These are phyloP conservation scores for Aphis gossypii DNA, from an alignment of 1,140 invertebrate genomes.

Conservation along the genomic window DNA sequence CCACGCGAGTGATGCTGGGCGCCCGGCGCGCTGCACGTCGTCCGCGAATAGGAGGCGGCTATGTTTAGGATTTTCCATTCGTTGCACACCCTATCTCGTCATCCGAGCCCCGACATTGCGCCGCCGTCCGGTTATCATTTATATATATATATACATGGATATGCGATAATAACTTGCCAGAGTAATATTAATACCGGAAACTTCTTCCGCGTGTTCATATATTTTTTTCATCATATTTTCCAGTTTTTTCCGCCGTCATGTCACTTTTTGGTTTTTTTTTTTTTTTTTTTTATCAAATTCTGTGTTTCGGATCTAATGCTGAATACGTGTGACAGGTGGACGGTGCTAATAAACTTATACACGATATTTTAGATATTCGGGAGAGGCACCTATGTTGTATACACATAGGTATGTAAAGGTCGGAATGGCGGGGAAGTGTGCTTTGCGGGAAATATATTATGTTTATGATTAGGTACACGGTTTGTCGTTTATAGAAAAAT, in stretches of 20 bases:
- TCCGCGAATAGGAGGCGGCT: background rate
- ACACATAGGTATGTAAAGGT: background rate
- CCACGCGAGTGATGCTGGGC: background rate
- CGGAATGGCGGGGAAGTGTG: background rate
- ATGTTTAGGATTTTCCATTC: background rate
- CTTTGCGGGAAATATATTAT: too few relatives aligned
- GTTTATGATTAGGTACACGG: background rate
- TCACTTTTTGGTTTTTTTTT: background rate
- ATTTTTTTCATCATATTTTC: constrained; percentile 7
- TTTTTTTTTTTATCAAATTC: background rate
- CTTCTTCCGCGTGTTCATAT: background rate
- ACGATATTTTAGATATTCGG: too few relatives aligned
- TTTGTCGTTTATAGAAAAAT: background rate
- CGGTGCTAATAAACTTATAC: too few relatives aligned
- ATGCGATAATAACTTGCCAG: background rate
- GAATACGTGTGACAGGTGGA: background rate
- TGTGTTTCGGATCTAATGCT: background rate
- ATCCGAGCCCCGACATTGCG: background rate
- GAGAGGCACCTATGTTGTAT: background rate
- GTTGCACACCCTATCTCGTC: background rate
- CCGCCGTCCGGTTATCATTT: background rate
- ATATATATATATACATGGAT: background rate
- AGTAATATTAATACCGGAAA: constrained; percentile 17
- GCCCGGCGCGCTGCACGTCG: background rate
- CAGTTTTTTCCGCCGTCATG: background rate